These are phyloP conservation scores for Barbus barbus DNA, from an alignment of 2,113 vertebrate genomes.

Conservation along the genomic window DNA sequence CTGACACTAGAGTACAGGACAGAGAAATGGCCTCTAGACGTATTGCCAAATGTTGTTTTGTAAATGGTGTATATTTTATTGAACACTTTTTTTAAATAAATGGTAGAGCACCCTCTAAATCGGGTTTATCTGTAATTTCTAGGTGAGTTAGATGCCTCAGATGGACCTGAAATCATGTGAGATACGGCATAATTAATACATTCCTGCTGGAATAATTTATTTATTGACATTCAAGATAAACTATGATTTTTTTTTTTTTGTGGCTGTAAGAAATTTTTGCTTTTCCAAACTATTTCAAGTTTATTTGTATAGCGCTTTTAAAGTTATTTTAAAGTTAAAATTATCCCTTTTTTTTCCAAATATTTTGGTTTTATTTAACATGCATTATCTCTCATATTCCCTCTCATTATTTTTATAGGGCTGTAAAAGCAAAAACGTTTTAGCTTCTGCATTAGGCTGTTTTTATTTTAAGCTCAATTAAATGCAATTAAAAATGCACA, in stretches of 20 bases:
- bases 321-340: no score
- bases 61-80: conserved; percentile 77
- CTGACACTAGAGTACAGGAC: conserved; percentile 74
- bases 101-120: conserved; percentile 54
- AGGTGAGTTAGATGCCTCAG: neutral
- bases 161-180: neutral
- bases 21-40: conserved; percentile 58
- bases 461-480: no score
- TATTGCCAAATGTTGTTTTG: conserved; percentile 74
- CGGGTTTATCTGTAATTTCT: neutral
- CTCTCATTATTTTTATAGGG: no score
- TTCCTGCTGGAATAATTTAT: no score
- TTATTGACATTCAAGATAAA: neutral
- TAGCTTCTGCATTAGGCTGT: no score
- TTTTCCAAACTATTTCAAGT: neutral
- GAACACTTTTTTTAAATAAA: conserved; percentile 78
- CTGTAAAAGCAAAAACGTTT: no score
- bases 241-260: neutral
- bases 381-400: neutral
- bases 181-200: neutral
- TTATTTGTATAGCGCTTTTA: no score
- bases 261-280: neutral
- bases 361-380: neutral
- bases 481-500: no score
- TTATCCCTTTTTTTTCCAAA: no score